Evolutionary conservation across 2,888 invertebrate genomes (phyloP).

Genomic region (Stenchaetothrips biformis): DNA sequence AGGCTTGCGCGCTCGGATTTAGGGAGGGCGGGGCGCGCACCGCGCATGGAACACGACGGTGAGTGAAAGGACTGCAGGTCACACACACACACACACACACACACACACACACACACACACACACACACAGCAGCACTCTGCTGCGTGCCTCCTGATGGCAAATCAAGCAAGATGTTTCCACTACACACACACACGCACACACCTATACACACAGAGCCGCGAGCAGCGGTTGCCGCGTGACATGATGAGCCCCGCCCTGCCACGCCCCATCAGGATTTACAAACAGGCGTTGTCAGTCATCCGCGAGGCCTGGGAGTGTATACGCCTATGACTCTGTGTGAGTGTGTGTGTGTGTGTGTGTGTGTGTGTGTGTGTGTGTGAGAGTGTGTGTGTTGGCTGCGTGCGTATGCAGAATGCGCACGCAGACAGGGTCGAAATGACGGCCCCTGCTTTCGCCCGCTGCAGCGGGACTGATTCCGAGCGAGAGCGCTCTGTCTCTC

Average conservation of each 20-base stretch:
- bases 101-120: not conserved
- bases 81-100: not conserved
- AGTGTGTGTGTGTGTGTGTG: no score
- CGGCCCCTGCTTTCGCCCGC: not conserved
- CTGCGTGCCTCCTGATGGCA: conserved; percentile 12
- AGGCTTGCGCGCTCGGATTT: no score
- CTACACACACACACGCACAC: not conserved
- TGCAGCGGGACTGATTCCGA: not conserved
- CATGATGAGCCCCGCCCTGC: conserved; percentile 12
- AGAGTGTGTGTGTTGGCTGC: not conserved
- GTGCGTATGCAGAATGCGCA: not conserved
- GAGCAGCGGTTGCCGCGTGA: not conserved
- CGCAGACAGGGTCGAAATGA: not conserved
- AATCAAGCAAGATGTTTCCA: conserved; percentile 9
- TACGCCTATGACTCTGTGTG: not conserved
- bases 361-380: not conserved
- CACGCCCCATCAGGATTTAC: not conserved
- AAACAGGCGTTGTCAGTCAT: conserved; percentile 3
- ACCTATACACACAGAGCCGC: not conserved
- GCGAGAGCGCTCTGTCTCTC: not conserved
- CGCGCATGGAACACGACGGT: no score
- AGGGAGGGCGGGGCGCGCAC: no score
- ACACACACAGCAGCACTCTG: not conserved
- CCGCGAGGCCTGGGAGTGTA: not conserved
- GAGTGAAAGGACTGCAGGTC: not conserved